Evolutionary conservation across 2,888 invertebrate species (phyloP), one percentile per base, ranked within the genome.

Genomic region (Sphaerophoria taeniata): DNA sequence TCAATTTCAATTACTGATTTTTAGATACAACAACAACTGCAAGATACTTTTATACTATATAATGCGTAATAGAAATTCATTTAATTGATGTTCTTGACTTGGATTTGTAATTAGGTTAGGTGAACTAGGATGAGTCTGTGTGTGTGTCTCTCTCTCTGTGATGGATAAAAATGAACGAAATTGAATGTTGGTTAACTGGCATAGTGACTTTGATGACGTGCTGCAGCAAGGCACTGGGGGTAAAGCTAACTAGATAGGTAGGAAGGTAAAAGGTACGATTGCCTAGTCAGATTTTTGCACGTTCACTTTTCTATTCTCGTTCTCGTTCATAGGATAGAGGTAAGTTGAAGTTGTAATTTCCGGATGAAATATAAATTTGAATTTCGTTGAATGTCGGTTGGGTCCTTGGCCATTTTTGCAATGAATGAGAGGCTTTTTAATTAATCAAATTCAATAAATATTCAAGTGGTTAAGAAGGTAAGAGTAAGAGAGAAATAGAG

Each of bases 61-160:
- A 67, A 63, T 80, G 55, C 65, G 63, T 70, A 70, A 55, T 77
- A 51, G 72, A 78, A 78, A 78, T 78, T 78, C 72, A 51, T 72
- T 49, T 58, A 84, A 71, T 84, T 79, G 79, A 45, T 79, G 83
- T 75, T 60, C 83, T 79, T 84, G 83, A 84, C 83, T 84, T 79
- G 58, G 78, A 74, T 78, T 75, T 74, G 75, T 67, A 76, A 76
- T 72, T 72, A 65, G 76, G 76, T 71, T 76, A 81, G 71, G 65
- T 67, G 71, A 61, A 74, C 43, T 51, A 61, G 12, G 34, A 45
- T 16, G 24, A 73, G 34, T 43, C 33, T 6, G 31, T 33, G 6
- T 6, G n/a, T 39, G 9, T 9, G 39, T 7, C 6, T 24, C 24
- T 24, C 24, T 24, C 24, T 24, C 24, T 24, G 24, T 24, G 24